phyloP scores from a whole-genome alignment of 1,140 invertebrate species.

The Coenobita brevimanus region DNA sequence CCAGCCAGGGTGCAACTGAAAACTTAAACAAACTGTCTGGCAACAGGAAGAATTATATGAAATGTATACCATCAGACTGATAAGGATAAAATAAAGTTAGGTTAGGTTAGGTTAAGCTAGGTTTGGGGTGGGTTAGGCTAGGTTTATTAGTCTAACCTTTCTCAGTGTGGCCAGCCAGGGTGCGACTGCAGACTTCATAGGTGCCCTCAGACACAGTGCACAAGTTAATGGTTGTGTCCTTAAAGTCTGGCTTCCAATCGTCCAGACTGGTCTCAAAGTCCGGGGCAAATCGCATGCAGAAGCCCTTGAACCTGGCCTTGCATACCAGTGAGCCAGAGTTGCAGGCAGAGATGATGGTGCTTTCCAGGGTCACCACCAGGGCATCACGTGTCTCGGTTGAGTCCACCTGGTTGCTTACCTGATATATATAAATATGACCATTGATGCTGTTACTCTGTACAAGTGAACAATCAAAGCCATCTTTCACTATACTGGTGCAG shows the following conservation, averaged over 20 bases:
- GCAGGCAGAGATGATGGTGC: conserved; percentile 93
- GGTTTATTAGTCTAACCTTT: conserved; percentile 45
- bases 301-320: conserved; percentile 79
- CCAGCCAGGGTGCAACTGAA: no score
- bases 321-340: conserved; percentile 87
- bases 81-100: no score
- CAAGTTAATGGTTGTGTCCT: conserved; percentile 90
- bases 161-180: conserved; percentile 78
- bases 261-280: conserved; percentile 97
- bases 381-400: conserved; percentile 86
- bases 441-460: no score
- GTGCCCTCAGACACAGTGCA: conserved; percentile 98
- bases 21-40: no score
- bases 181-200: conserved; percentile 96
- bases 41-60: no score
- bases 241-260: conserved; percentile 96
- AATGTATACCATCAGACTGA: no score
- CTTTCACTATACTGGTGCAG: no score
- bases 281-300: conserved; percentile 86
- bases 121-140: no score
- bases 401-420: conserved; percentile 68
- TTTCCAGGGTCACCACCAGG: conserved; percentile 94
- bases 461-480: no score
- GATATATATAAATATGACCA: neutral
- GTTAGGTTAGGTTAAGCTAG: no score